Evolutionary conservation across 2,113 vertebrate species (phyloP), one percentile per base, ranked within the genome.

Genomic region (Capreolus pygargus): DNA sequence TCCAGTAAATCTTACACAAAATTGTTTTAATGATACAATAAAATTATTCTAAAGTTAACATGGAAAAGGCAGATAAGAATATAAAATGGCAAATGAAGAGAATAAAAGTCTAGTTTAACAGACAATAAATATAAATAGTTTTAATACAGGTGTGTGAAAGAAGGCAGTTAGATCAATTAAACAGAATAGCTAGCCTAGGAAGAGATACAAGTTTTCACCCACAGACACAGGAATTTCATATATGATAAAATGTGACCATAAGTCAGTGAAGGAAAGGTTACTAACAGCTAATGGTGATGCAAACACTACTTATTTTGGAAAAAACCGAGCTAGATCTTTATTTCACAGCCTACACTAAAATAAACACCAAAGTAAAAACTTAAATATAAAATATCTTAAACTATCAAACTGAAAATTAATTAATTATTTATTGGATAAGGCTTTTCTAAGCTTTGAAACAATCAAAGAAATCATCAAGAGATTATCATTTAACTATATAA

Each of bases 391-490:
- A 28, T 89, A 91, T 36, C 90, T 67, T 87, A 81, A 95, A 74
- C 76, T 85, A 50, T 78, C 74, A 50, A 78, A 52, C 23, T 61
- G 39, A 83, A 91, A 91, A 76, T 70, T 84, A 93, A 94, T 60
- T 86, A 52, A 55, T 67, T 79, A 94, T 78, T 50, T 76, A 50
- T 84, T 78, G 57, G 45, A 16, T 88, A 43, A 93, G n/a, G 43
- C 85, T 52, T 94, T 91, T 79, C 57, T 94, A 91, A 96, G 15
- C 89, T 96, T 83, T 74, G 39, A 93, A 67, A n/a, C n/a, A 92
- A 87, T n/a, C 33, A 64, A 74, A 60, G 30, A 89, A 89, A 79
- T 64, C 47, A n/a, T 15, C 14, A 83, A 82, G 30, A 94, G n/a
- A 94, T 89, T 57, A 27, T 3, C 25, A 95, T 83, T 84, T 95